Conservation (phyloP, 1,140 invertebrate species). For the Drosophila bipectinata region DNA sequence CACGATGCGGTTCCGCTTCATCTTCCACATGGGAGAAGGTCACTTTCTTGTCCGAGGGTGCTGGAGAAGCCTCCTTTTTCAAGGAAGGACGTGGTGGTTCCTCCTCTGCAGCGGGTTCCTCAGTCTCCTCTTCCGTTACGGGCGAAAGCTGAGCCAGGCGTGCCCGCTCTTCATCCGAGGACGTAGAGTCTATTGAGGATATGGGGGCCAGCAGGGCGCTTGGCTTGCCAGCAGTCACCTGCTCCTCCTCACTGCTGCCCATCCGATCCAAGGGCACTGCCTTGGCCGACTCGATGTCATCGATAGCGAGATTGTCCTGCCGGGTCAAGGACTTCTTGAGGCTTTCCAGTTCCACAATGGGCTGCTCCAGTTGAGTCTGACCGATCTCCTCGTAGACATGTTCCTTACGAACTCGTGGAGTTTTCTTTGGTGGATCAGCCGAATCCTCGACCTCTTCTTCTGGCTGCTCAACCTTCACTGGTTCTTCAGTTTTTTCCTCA, state of each 20-base stretch:
- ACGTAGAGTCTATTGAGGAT: constrained; percentile 81
- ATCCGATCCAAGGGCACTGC: constrained; percentile 74
- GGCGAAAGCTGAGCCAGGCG: constrained; percentile 63
- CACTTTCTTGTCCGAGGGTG: constrained; percentile 81
- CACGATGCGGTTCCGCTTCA: constrained; percentile 79
- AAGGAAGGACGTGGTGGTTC: constrained; percentile 57
- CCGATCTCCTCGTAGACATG: constrained; percentile 87
- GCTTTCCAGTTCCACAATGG: constrained; percentile 55
- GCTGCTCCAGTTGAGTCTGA: constrained; percentile 61
- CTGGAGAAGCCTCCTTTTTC: constrained; percentile 79
- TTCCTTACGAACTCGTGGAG: constrained; percentile 85
- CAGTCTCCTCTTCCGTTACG: constrained; percentile 68
- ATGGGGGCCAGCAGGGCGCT: constrained; percentile 65
- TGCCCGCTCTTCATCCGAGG: constrained; percentile 74
- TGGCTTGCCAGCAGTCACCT: constrained; percentile 49
- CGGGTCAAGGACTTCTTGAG: constrained; percentile 68
- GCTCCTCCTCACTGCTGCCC: constrained; percentile 83
- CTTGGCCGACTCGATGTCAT: constrained; percentile 71
- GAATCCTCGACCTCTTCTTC: constrained; percentile 14
- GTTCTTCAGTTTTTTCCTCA: constrained; percentile 68
- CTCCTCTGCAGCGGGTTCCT: constrained; percentile 41
- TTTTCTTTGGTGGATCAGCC: constrained; percentile 70
- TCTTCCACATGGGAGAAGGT: constrained; percentile 83
- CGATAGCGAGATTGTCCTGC: constrained; percentile 61
- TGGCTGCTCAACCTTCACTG: constrained; percentile 8